Percentiles rank a stretch among this genome's conserved stretches.
Evolutionary conservation across 2,797 vertebrate genomes (phyloP).

Genomic region (Trachurus trachurus): DNA sequence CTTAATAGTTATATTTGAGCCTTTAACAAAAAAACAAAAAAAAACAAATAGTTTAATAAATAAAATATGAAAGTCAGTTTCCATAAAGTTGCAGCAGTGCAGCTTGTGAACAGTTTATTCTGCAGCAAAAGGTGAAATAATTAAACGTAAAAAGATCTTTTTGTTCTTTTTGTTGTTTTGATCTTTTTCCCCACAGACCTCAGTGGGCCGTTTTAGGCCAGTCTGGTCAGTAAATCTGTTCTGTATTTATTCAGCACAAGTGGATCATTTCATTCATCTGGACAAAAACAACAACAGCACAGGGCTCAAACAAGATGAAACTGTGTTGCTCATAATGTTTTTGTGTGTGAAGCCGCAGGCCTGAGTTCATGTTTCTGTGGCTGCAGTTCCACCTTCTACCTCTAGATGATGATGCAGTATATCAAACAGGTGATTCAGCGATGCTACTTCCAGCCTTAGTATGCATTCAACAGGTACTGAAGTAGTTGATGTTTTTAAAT

Average conservation of each 20-base stretch:
- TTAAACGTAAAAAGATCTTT: background rate
- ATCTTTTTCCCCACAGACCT: no score
- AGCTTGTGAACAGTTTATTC: background rate
- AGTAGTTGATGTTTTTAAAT: no score
- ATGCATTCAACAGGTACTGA: background rate
- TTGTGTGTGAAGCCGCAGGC: no score
- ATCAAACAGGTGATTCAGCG: accelerated
- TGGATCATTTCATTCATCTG: background rate
- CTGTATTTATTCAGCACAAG: background rate
- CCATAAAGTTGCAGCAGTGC: background rate
- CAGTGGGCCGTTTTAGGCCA: background rate
- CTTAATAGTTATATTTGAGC: no score
- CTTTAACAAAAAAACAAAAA: no score
- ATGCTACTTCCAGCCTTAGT: background rate
- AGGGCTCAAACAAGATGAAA: no score
- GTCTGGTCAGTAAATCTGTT: background rate
- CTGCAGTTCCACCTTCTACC: conserved; percentile 34
- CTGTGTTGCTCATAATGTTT: no score
- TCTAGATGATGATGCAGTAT: conserved; percentile 24
- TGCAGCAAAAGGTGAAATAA: background rate
- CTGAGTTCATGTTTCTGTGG: no score
- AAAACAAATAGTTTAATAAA: no score
- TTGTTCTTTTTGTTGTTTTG: no score
- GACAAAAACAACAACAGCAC: no score
- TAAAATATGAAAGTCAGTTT: no score